Evolutionary conservation across 2,113 vertebrate species (phyloP), one percentile per base, ranked within the genome.

Genomic region (Vulpes vulpes): DNA sequence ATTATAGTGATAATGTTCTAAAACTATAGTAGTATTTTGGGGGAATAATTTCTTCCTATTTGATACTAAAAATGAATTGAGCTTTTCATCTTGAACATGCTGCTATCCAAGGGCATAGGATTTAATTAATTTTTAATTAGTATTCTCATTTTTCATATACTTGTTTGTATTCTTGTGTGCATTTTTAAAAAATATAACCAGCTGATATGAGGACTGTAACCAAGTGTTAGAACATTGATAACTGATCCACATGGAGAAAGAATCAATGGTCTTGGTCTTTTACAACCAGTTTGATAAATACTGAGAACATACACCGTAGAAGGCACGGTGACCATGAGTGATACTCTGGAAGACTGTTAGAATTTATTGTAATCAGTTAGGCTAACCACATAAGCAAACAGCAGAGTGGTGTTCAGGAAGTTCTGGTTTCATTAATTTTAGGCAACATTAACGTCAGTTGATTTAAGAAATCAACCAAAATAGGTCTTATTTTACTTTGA

Each of bases 111-210:
- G 12, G 57, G 3, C 22, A 16, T 55, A 32, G 8, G 32, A 59
- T 85, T 95, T 96, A 91, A 86, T 90, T 88, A 87, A 62, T 92
- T 97, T 80, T 94, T 53, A 85, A 4, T 91, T 83, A 82, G 25
- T 91, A 53, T 80, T 87, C 22, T 59, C 53, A 11, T 93, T 82
- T 95, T 87, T 71, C 55, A 78, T n/a, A 53, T 81, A 65, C 23
- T 69, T 73, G 23, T 55, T 38, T 71, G 6, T 92, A 35, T 69
- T 91, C 15, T 82, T 91, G 19, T 80, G 49, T 82, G 43, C 8
- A 43, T 74, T 87, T 80, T 84, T 92, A 30, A 43, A 8, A 43
- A 43, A 57, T 69, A 62, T 23, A 80, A 64, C 11, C 30, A 91
- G 0, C 32, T 94, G 22, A 35, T 57, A 27, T 71, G 2, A 78